phyloP scores from a whole-genome alignment of 2,888 invertebrate genomes.

The Sarcophaga variegata region DNA sequence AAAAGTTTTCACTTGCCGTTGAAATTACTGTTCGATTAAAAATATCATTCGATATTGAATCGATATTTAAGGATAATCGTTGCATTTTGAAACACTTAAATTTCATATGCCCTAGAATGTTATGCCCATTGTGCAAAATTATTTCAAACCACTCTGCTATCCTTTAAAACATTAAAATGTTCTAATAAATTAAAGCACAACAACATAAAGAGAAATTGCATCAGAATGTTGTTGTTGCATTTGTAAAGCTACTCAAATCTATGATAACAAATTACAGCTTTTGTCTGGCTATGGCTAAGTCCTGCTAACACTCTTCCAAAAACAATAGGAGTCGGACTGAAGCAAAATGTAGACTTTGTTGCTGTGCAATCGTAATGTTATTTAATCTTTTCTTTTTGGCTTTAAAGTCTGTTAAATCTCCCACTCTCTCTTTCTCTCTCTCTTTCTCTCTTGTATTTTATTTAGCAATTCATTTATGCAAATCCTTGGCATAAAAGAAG shows the following conservation, averaged over 20 bases:
- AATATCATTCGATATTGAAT: too few species aligned
- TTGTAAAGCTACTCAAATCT: conserved; percentile 38
- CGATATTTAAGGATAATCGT: too few species aligned
- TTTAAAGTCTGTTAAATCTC: conserved; percentile 14
- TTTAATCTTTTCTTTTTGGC: neutral
- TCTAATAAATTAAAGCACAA: neutral
- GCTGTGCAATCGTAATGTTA: neutral
- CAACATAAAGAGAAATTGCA: neutral
- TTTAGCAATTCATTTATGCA: conserved; percentile 51
- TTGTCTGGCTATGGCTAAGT: conserved; percentile 17
- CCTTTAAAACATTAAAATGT: neutral
- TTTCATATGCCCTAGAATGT: neutral
- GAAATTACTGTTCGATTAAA: too few species aligned
- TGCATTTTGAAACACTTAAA: too few species aligned
- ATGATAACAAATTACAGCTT: conserved; percentile 53
- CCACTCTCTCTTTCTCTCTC: neutral
- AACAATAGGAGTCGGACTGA: neutral
- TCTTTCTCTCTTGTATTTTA: neutral
- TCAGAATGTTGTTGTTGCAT: neutral
- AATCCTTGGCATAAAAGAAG: conserved; percentile 8
- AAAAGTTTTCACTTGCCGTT: too few species aligned
- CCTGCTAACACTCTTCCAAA: neutral
- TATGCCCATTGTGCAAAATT: neutral
- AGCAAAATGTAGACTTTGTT: neutral
- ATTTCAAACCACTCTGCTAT: neutral